Conservation (phyloP, 1,140 invertebrate genomes). For the Drosophila parvula region DNA sequence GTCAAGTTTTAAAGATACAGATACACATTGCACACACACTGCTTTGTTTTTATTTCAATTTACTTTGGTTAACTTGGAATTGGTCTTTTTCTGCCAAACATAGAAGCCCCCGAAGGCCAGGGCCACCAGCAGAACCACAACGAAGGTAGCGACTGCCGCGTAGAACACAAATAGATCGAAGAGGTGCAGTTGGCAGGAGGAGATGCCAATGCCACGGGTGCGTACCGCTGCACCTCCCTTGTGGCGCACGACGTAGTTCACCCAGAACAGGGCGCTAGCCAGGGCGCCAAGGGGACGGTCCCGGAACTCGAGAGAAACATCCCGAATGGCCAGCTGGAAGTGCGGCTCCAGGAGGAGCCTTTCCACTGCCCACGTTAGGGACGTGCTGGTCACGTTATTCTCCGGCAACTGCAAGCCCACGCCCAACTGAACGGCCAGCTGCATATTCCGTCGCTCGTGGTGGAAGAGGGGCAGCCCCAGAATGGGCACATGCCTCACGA, state of each 20-base stretch:
- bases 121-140: slow-evolving; percentile 31
- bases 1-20: background rate
- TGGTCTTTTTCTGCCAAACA: slow-evolving; percentile 45
- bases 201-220: slow-evolving; percentile 62
- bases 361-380: slow-evolving; percentile 71
- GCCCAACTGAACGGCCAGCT: slow-evolving; percentile 66
- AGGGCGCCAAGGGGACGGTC: slow-evolving; percentile 85
- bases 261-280: slow-evolving; percentile 87
- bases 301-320: slow-evolving; percentile 85
- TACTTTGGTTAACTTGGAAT: slow-evolving; percentile 58
- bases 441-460: slow-evolving; percentile 83
- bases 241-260: slow-evolving; percentile 87
- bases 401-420: slow-evolving; percentile 61
- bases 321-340: slow-evolving; percentile 83
- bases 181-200: slow-evolving; percentile 67
- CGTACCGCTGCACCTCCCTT: slow-evolving; percentile 84
- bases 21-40: background rate
- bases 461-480: slow-evolving; percentile 85
- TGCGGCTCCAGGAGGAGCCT: slow-evolving; percentile 50
- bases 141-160: slow-evolving; percentile 30
- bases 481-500: slow-evolving; percentile 85
- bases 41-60: slow-evolving; percentile 57
- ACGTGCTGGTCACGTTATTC: slow-evolving; percentile 61
- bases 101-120: slow-evolving; percentile 39
- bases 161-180: slow-evolving; percentile 73